Evolutionary conservation across 2,888 invertebrate species (phyloP), one percentile per base, ranked within the genome.

Genomic region (Slavum lentiscoides): DNA sequence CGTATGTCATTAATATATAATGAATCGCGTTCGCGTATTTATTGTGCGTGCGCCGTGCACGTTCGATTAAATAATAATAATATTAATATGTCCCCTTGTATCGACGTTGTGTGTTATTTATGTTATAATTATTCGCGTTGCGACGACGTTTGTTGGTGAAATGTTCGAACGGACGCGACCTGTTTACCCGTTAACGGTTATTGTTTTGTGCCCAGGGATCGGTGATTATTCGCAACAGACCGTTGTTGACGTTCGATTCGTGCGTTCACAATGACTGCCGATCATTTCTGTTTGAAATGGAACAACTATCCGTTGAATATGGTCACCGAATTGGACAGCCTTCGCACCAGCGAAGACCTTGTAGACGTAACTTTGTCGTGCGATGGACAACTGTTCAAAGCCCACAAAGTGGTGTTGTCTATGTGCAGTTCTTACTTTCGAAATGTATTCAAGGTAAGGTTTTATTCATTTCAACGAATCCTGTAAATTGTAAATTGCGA

Each of bases 351-450:
- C 17, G 91, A 92, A 87, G 91, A 91, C 87, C 88, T 92, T 84
- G 91, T 91, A 82, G 92, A 92, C 87, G 92, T 92, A 84, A 92
- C 92, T 83, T 88, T 92, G 85, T 91, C 91, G 84, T 92, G 91
- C 86, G 92, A 92, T 87, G 92, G 92, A 84, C 89, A 89, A 86
- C 90, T 90, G 86, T 89, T 92, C 86, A 91, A 91, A 88, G 92
- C 92, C 84, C 92, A 92, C 86, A 92, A 92, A 89, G 90, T 92
- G 85, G 91, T 92, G 86, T 87, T 92, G 86, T 92, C 92, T 85
- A 92, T 92, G 83, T 92, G 92, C 87, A 92, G 92, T 86, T 91
- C 92, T 84, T 92, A 92, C 88, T 92, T 92, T 88, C 89, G 91
- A 86, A 90, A 90, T 87, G 90, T 92, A 86, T 91, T 92, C 88